Evolutionary conservation across 92 coral and sea anemone species (phyloP), one percentile per base, ranked within the genome.

Genomic region (Galaxea fascicularis): DNA sequence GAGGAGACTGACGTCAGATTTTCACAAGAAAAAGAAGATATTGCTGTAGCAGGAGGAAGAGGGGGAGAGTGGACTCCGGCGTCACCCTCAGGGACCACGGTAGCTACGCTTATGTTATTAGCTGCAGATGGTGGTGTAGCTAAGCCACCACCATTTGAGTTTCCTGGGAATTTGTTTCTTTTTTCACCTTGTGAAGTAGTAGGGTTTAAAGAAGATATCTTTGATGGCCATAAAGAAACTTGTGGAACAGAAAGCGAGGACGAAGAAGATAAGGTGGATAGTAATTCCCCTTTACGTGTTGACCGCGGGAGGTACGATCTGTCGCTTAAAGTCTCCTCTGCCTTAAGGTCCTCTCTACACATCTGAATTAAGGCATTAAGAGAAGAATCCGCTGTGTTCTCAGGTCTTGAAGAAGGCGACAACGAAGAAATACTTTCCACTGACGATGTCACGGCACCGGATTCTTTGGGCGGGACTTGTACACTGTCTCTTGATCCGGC

Each of bases 311-410:
- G 35, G 21, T 10, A 71, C 0, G 76, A 21, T 22, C 16, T n/a
- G 63, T 64, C 41, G 65, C 44, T 29, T 63, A 52, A 27, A 79
- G 49, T 3, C 20, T 15, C 47, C 30, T 30, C 84, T 9, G 84
- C 52, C 22, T 28, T 45, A 8, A 65, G 65, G n/a, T n/a, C n/a
- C n/a, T n/a, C n/a, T n/a, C n/a, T n/a, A 30, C 84, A 79, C 84
- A 79, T 65, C 49, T 29, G 64, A 29, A 79, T 79, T 51, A 79
- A 20, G 0, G 84, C 84, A 49, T 30, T 51, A 18, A 79, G 84
- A 65, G 84, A 79, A 66, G 74, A 79, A 12, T 13, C 74, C 20
- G 29, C 26, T 8, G 51, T 51, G 17, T 26, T 18, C 71, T 52
- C 65, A n/a, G 65, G 30, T 8, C 25, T 22, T 0, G 82, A 24